Base-by-base conservation (phyloP, 1,140 invertebrate species). In the Lepidotrigona ventralis region DNA sequence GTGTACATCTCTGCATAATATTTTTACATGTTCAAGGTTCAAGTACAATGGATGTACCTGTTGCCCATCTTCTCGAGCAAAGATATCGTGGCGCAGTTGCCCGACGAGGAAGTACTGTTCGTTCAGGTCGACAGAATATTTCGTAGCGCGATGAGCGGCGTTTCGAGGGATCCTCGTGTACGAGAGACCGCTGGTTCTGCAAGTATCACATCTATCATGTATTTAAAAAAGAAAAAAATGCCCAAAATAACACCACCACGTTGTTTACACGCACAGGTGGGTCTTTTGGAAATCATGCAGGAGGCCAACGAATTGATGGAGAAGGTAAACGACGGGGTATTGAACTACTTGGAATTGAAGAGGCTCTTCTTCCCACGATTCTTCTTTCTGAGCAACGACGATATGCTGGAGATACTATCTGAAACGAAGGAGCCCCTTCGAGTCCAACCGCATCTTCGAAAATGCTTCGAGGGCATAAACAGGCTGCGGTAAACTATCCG, bases 321-420 rank as follows among this genome's bases (percentile, higher is more conserved):
- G 83, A 96, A 95, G 93, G 97, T 98, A 39, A 97, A 98, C 84
- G 97, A 97, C 79, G 98, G 98, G 26, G 96, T 99, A 21, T 97
- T 98, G 90, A 96, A 97, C 86, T 99, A 99, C 93, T 94, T 99
- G 70, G 98, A 99, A 93, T 98, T 97, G 91, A 99, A 99, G 93
- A 95, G 98, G 79, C 93, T 99, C 3, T 98, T 96, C 91, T 99
- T 99, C 92, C 97, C 98, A 2, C 95, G 98, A 91, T 98, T 99
- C 92, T 99, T 99, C 94, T 99, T 99, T 91, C 94, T 99, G 60
- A 99, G 98, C 14, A 99, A 99, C 91, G 98, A 99, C 90, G 98
- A 99, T 94, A 97, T 99, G 96, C 94, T 99, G 39, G 98, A 99
- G 93, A 99, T 99, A 90, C 94, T 99, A 66, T 98, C 98, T 1